Evolutionary conservation across 2,888 invertebrate species (phyloP).

Genomic region (Machimus rusticus): DNA sequence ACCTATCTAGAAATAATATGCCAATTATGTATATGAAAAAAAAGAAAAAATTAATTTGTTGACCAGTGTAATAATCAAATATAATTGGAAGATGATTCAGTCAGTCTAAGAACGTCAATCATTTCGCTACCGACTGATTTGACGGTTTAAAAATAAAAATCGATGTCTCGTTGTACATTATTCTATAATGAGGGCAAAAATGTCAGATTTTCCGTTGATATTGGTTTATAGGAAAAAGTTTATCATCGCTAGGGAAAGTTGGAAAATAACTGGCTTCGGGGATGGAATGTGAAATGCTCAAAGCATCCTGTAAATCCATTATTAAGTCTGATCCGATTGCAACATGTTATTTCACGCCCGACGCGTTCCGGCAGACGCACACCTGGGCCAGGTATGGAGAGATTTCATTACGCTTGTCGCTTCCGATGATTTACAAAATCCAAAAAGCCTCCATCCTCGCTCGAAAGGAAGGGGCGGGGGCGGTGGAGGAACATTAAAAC

Average conservation of each 20-base stretch:
- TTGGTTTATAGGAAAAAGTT: neutral
- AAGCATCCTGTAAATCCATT: constrained; percentile 3
- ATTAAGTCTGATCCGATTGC: constrained; percentile 1
- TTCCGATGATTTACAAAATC: neutral
- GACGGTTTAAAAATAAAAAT: neutral
- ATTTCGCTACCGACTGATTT: neutral
- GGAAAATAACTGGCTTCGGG: neutral
- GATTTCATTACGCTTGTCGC: constrained; percentile 14
- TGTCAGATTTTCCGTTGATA: neutral
- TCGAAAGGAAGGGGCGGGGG: neutral
- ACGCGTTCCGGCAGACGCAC: neutral
- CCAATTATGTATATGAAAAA: no score
- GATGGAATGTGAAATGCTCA: neutral
- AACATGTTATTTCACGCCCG: constrained; percentile 1
- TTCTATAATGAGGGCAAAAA: neutral
- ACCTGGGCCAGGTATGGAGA: neutral
- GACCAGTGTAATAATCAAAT: no score
- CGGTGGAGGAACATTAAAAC: neutral
- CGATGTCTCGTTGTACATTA: neutral
- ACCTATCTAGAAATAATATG: no score
- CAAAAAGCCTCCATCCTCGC: neutral
- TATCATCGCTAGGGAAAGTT: neutral
- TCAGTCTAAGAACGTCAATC: no score
- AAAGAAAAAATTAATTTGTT: no score
- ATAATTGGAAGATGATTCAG: neutral